phyloP scores from a whole-genome alignment of 2,888 invertebrate species.

The Lepidonotus clava region DNA sequence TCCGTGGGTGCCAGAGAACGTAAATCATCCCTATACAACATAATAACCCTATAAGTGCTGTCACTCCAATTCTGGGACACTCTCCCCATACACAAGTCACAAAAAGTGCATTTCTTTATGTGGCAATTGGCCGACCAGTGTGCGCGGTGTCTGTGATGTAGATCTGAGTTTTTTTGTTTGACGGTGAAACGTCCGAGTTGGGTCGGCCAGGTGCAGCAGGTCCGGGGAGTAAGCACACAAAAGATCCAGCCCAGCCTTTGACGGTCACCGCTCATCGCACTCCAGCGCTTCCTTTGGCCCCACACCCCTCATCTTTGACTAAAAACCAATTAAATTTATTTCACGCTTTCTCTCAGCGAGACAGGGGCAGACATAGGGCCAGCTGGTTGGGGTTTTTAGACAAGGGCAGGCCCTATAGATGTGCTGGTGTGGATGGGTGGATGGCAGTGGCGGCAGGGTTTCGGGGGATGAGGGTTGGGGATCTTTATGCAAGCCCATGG shows the following conservation, averaged over 20 bases:
- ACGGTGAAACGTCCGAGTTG: no score
- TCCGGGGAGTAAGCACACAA: neutral
- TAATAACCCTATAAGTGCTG: no score
- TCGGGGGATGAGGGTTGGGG: neutral
- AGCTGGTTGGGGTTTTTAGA: neutral
- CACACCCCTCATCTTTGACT: neutral
- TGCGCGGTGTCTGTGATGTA: constrained; percentile 12
- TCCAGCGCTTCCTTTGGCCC: neutral
- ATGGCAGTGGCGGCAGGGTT: neutral
- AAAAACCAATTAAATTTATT: constrained; percentile 44
- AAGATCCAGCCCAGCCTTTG: neutral
- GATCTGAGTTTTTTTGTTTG: neutral
- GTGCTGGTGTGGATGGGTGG: neutral
- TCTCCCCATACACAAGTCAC: no score
- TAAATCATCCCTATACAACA: no score
- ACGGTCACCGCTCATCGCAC: constrained; percentile 15
- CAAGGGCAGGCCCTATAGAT: neutral
- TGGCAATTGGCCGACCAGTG: no score
- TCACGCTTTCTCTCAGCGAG: no score
- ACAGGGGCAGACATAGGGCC: constrained; percentile 10
- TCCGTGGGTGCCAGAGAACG: no score
- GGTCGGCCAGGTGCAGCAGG: constrained; percentile 29
- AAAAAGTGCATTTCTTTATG: no score
- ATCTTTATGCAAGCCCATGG: neutral
- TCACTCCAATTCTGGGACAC: no score